Percentiles rank a stretch among this genome's conserved stretches.
phyloP scores from a whole-genome alignment of 2,113 vertebrate species.

The Xiphias gladius region DNA sequence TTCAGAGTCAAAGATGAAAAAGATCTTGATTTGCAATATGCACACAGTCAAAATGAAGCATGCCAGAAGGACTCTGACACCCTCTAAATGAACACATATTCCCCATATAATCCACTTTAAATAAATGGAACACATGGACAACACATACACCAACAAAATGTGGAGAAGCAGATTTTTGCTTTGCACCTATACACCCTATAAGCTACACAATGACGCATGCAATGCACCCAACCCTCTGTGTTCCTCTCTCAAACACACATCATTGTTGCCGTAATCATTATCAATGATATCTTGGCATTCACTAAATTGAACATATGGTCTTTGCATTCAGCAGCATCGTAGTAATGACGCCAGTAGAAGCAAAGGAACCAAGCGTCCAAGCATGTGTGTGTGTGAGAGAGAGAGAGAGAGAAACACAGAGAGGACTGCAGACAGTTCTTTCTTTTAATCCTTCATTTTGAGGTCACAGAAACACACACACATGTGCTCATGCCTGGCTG shows the following conservation, averaged over 20 bases:
- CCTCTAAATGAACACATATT: constrained; percentile 46
- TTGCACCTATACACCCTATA: constrained; percentile 30
- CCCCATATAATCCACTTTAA: constrained; percentile 31
- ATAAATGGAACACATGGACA: constrained; percentile 60
- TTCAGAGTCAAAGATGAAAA: neutral
- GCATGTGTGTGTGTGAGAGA: constrained; percentile 28
- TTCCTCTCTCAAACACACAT: constrained; percentile 60
- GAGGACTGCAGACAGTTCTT: constrained; percentile 62
- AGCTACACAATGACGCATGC: constrained; percentile 40
- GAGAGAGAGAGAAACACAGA: constrained; percentile 26
- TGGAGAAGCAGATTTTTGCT: constrained; percentile 15
- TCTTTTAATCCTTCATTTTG: constrained; percentile 59
- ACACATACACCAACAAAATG: constrained; percentile 23
- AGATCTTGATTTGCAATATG: neutral
- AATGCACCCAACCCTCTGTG: constrained; percentile 31
- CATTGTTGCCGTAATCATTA: constrained; percentile 62
- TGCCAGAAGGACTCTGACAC: constrained; percentile 38
- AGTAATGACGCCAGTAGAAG: constrained; percentile 47
- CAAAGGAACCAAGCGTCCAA: constrained; percentile 3
- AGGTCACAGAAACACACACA: constrained; percentile 56
- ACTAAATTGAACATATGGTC: constrained; percentile 58
- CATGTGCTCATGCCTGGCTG: constrained; percentile 50
- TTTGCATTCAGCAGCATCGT: constrained; percentile 47
- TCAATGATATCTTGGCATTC: constrained; percentile 68
- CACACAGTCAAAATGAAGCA: neutral